Evolutionary conservation across 2,113 vertebrate species (phyloP), one percentile per base, ranked within the genome.

Genomic region (Typhlomys cinereus): DNA sequence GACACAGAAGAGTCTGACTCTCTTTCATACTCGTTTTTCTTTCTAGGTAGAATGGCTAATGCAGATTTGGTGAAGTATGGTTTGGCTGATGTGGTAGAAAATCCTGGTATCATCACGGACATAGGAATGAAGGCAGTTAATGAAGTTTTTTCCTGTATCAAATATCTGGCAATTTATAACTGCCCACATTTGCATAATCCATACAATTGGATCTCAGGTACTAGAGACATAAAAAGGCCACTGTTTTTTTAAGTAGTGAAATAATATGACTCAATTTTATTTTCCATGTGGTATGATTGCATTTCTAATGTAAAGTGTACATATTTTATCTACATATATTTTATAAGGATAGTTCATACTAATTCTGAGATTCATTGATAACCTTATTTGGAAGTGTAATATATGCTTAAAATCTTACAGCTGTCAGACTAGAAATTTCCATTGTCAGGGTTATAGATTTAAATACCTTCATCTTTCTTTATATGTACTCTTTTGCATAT

Each of bases 121-220:
- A 99, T 99, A 91, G 99, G 99, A 92, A 99, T 99, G 97, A 99
- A 99, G 97, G 99, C 99, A 85, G 99, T 99, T 94, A 99, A 99
- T 95, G 99, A 99, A 97, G 99, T 99, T 88, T 99, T 99, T 96
- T 98, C 99, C 84, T 99, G 99, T 93, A 99, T 99, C 96, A 99
- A 99, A 96, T 99, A 99, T 94, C 98, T 99, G 82, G 98, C 99
- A 92, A 99, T 99, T 98, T 99, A 99, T 97, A 99, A 99, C 98
- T 99, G 99, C 78, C 99, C 99, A 27, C 99, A 99, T 98, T 98
- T 99, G 70, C 99, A 99, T 96, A 99, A 99, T 96, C 99, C 99
- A 88, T 99, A 99, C 97, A 99, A 98, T 96, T 99, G 99, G 99
- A 98, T 98, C 93, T 98, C 98, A 98, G 98, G 98, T 98, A 98